Conservation (phyloP, 2,888 invertebrate genomes). For the Mactromeris polynyma region DNA sequence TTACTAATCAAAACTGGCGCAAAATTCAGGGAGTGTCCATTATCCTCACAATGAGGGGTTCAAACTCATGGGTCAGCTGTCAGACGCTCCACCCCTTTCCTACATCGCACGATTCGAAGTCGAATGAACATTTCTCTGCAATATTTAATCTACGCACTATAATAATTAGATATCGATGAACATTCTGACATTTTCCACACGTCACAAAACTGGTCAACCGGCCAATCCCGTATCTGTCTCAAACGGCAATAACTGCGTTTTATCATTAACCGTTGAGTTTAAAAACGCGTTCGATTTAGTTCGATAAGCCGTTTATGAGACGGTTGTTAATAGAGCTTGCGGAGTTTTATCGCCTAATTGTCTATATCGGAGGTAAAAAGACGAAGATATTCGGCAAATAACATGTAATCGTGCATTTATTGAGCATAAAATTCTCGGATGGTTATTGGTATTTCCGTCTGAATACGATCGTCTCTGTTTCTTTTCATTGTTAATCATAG, state of each 20-base stretch:
- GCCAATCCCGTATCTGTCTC: slow-evolving; percentile 15
- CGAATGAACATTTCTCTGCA: too few species aligned
- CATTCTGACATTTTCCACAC: background rate
- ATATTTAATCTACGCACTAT: background rate
- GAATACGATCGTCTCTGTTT: slow-evolving; percentile 55
- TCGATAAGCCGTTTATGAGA: slow-evolving; percentile 29
- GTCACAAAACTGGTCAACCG: slow-evolving; percentile 8
- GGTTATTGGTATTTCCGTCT: slow-evolving; percentile 59
- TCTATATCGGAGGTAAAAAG: slow-evolving; percentile 40
- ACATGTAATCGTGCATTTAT: slow-evolving; percentile 61
- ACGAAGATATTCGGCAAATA: slow-evolving; percentile 40
- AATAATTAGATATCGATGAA: background rate
- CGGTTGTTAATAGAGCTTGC: slow-evolving; percentile 34
- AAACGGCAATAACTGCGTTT: background rate
- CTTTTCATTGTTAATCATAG: slow-evolving; percentile 59
- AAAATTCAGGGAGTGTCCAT: too few species aligned
- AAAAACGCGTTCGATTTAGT: slow-evolving; percentile 18
- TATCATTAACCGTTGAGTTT: slow-evolving; percentile 1
- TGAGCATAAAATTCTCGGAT: slow-evolving; percentile 57
- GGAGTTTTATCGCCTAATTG: slow-evolving; percentile 39
- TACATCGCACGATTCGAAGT: too few species aligned
- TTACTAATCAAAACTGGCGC: too few species aligned
- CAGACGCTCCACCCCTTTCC: too few species aligned
- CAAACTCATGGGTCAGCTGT: too few species aligned
- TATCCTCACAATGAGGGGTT: too few species aligned